Conservation (phyloP, 2,797 vertebrate species). For the Sebastes reedi region DNA sequence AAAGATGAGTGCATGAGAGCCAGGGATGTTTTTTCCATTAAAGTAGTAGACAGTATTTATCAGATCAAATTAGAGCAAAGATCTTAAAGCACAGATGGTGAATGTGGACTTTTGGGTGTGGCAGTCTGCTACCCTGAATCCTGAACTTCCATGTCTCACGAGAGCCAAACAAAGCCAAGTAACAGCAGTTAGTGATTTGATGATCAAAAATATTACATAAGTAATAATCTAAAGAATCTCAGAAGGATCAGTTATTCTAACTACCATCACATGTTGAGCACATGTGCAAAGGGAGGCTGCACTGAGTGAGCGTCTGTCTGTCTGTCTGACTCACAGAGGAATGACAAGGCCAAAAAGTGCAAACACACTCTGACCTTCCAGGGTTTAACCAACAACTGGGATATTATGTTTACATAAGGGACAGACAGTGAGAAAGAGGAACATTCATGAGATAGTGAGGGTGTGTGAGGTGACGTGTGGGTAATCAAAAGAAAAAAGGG, state of each 20-base stretch:
- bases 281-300: slow-evolving; percentile 16
- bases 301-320: slow-evolving; percentile 30
- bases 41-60: background rate
- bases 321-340: slow-evolving; percentile 57
- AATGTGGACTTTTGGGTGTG: slow-evolving; percentile 2
- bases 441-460: slow-evolving; percentile 28
- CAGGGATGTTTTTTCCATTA: background rate
- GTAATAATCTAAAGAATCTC: background rate
- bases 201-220: background rate
- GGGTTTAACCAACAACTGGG: slow-evolving; percentile 54
- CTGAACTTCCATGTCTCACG: background rate
- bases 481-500: slow-evolving; percentile 1
- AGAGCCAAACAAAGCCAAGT: background rate
- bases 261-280: slow-evolving; percentile 27
- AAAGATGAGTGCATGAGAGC: slow-evolving; percentile 4
- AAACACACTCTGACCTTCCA: slow-evolving; percentile 66
- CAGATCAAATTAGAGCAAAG: slow-evolving; percentile 24
- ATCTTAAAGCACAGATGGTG: background rate
- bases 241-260: background rate
- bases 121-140: background rate
- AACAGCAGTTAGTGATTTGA: background rate
- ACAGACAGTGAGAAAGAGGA: slow-evolving; percentile 1
- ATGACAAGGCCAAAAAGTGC: slow-evolving; percentile 65
- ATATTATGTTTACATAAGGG: slow-evolving; percentile 24
- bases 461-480: slow-evolving; percentile 4